Evolutionary conservation across 1,140 invertebrate species (phyloP).

Genomic region (Saccostrea echinata): DNA sequence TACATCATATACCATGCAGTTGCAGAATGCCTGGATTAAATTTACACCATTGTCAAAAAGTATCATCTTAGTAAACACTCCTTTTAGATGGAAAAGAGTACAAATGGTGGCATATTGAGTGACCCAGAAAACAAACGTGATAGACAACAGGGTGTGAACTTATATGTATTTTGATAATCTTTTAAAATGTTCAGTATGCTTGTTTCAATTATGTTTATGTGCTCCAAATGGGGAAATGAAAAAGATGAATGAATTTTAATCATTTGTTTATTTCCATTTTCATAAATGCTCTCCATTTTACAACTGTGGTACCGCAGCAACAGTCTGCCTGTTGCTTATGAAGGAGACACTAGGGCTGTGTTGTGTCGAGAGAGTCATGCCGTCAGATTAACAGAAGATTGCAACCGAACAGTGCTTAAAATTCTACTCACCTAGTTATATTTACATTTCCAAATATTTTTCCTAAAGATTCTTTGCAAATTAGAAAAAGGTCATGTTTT

Average conservation of each 20-base stretch:
- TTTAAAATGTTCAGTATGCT: not conserved
- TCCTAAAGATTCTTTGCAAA: too few relatives aligned
- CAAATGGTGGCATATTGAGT: conserved; percentile 21
- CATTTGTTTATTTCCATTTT: conserved; percentile 32
- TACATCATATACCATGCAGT: not conserved
- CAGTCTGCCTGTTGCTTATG: conserved; percentile 82
- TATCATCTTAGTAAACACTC: not conserved
- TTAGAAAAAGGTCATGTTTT: too few relatives aligned
- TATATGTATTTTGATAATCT: too few relatives aligned
- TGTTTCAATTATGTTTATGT: not conserved
- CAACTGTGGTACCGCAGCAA: conserved; percentile 82
- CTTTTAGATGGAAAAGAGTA: not conserved
- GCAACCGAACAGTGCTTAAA: too few relatives aligned
- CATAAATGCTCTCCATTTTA: conserved; percentile 60
- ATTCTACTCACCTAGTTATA: too few relatives aligned
- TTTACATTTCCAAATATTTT: too few relatives aligned
- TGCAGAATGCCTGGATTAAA: not conserved
- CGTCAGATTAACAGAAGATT: conserved; percentile 81
- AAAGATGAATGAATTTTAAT: not conserved
- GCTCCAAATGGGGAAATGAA: conserved; percentile 22
- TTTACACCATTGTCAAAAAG: not conserved
- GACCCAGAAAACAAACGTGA: conserved; percentile 78
- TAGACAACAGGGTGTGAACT: conserved; percentile 75
- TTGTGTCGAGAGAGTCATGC: conserved; percentile 81
- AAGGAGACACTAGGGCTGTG: conserved; percentile 83